Conservation (phyloP, 2,797 vertebrate species). For the Anniella stebbinsi region DNA sequence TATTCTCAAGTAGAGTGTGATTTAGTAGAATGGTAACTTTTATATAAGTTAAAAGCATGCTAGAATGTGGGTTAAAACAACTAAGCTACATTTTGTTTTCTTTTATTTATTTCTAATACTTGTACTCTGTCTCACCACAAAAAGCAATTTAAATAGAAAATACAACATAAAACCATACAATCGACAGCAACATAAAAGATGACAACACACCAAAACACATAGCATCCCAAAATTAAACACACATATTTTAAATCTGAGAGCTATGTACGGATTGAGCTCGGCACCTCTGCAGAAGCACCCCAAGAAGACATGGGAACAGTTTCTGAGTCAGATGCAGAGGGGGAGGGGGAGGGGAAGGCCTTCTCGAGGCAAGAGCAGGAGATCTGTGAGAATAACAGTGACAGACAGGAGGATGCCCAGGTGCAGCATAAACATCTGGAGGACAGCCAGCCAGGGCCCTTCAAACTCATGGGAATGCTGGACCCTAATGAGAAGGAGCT, state of each 20-base stretch:
- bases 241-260: not conserved
- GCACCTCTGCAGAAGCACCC: too few species aligned
- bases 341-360: too few species aligned
- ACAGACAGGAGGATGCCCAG: too few species aligned
- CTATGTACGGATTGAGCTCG: too few species aligned
- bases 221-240: not conserved
- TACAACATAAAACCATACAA: not conserved
- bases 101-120: not conserved
- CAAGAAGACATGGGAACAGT: too few species aligned
- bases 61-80: constrained; percentile 33
- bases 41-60: constrained; percentile 44
- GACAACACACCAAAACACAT: not conserved
- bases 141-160: not conserved
- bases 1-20: constrained; percentile 62
- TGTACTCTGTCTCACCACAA: not conserved
- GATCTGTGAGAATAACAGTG: too few species aligned
- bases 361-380: too few species aligned
- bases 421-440: too few species aligned
- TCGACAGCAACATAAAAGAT: not conserved
- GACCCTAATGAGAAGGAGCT: too few species aligned
- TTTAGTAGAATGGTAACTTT: constrained; percentile 54
- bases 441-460: too few species aligned
- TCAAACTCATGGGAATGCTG: too few species aligned
- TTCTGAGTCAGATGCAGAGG: too few species aligned
- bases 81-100: constrained; percentile 38